Conservation (phyloP, 2,888 invertebrate genomes). For the Dasysyrphus albostriatus region DNA sequence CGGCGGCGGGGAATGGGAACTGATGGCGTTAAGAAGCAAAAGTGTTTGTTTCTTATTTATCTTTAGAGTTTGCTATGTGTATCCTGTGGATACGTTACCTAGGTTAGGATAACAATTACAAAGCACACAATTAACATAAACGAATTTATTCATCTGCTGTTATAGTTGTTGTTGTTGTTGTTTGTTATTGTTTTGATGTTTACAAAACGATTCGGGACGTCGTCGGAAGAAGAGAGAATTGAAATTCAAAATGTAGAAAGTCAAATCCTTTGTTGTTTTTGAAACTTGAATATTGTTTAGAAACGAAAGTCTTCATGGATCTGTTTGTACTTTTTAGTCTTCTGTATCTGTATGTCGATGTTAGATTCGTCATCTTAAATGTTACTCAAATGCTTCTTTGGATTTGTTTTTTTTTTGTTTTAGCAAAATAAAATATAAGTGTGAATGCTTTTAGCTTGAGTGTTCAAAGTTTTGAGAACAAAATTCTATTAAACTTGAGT, state of each 20-base stretch:
- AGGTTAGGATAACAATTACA: slow-evolving; percentile 73
- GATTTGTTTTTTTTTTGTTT: not conserved
- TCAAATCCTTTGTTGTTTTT: slow-evolving; percentile 37
- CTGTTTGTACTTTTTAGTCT: not conserved
- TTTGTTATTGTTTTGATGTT: slow-evolving; percentile 41
- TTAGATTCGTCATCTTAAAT: slow-evolving; percentile 9
- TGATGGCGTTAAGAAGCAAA: slow-evolving; percentile 2
- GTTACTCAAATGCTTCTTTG: not conserved
- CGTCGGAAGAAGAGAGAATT: not conserved
- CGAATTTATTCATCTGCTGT: slow-evolving; percentile 58
- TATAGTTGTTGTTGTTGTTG: slow-evolving; percentile 24
- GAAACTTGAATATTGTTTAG: slow-evolving; percentile 30
- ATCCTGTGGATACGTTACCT: slow-evolving; percentile 71
- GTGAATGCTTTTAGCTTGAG: not conserved
- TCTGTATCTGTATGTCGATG: not conserved
- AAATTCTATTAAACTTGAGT: not conserved
- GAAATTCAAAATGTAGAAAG: not conserved
- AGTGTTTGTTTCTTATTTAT: slow-evolving; percentile 68
- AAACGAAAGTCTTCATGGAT: not conserved
- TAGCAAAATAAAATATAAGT: not conserved
- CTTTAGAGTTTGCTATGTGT: slow-evolving; percentile 56
- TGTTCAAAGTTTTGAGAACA: not conserved
- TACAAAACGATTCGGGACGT: not conserved
- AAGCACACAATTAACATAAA: slow-evolving; percentile 74
- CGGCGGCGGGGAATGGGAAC: not conserved